These are phyloP conservation scores for Avahi laniger DNA, from an alignment of 2,797 vertebrate species.

Conservation along the genomic window DNA sequence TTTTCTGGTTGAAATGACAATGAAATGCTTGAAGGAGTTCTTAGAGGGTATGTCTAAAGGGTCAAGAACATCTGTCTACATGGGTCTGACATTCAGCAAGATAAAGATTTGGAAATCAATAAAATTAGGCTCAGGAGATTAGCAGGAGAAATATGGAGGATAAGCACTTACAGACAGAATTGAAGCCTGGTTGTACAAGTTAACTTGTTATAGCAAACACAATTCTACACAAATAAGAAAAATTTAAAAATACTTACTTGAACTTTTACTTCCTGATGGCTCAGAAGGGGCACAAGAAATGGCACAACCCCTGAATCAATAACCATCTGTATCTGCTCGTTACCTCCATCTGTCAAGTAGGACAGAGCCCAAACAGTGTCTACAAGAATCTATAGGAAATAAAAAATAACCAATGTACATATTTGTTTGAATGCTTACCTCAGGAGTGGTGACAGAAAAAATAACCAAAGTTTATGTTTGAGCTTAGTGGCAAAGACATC, in stretches of 20 bases:
- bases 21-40: neutral
- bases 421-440: slow-evolving; percentile 44
- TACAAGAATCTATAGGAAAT: slow-evolving; percentile 93
- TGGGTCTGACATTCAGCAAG: neutral
- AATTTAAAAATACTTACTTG: slow-evolving; percentile 88
- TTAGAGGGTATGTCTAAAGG: neutral
- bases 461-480: slow-evolving; percentile 13
- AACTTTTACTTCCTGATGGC: slow-evolving; percentile 99
- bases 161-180: neutral
- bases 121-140: slow-evolving; percentile 12
- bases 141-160: neutral
- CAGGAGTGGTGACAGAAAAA: neutral
- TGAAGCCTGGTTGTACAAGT: neutral
- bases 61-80: neutral
- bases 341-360: slow-evolving; percentile 98
- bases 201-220: slow-evolving; percentile 2
- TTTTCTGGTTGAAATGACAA: slow-evolving; percentile 36
- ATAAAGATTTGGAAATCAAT: slow-evolving; percentile 41
- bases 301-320: slow-evolving; percentile 99
- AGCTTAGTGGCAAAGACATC: neutral
- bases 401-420: slow-evolving; percentile 39
- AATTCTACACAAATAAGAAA: slow-evolving; percentile 24
- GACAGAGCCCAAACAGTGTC: slow-evolving; percentile 99
- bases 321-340: slow-evolving; percentile 99
- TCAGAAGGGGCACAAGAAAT: slow-evolving; percentile 98